Evolutionary conservation across 2,888 invertebrate species (phyloP), one percentile per base, ranked within the genome.

Genomic region (Ormyrus labotus): DNA sequence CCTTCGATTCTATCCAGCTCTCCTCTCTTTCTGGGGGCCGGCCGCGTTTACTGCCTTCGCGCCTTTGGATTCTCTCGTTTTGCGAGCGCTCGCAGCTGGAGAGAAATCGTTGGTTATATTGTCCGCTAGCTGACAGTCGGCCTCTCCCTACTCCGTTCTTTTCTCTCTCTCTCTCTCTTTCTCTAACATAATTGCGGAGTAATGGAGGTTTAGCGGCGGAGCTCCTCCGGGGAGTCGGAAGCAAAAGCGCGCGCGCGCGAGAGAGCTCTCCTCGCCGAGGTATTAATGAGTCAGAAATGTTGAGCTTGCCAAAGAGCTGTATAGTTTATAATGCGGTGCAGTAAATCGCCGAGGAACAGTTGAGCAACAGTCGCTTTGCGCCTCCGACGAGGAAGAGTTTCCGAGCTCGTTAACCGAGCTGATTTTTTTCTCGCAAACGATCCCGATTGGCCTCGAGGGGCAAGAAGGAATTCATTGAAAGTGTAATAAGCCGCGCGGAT

Each of bases 181-280:
- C 58, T 50, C 51, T 60, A 51, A 64, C 67, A 50, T 80, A 80
- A 80, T 80, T 71, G 75, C 48, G 50, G 58, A 71, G 64, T 74
- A 80, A 79, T 79, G 34, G 73, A 72, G 67, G 67, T 50, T 70
- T 77, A 57, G 70, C 70, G 34, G 34, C 50, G 47, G 63, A 11
- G 57, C 34, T 51, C 10, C 45, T 53, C 51, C 34, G 70, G 4
- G 13, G 57, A 55, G 45, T 8, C 13, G 55, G 6, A 13, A 19
- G 48, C 7, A 19, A 50, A 6, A 13, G 60, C 55, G 34, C 9
- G 57, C 34, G 48, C 45, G 7, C n/a, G 70, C 60, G 48, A 45
- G 7, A 67, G 65, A 50, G 74, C 74, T 50, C 65, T 64, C 65
- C 58, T 47, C 34, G 47, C 47, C 45, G 34, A n/a, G 11, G 34